A percentile compares a stretch with the other conserved stretches of the same genome.
These are phyloP conservation scores for Eugnorisma glareosa DNA, from an alignment of 2,888 invertebrate species.

Conservation along the genomic window DNA sequence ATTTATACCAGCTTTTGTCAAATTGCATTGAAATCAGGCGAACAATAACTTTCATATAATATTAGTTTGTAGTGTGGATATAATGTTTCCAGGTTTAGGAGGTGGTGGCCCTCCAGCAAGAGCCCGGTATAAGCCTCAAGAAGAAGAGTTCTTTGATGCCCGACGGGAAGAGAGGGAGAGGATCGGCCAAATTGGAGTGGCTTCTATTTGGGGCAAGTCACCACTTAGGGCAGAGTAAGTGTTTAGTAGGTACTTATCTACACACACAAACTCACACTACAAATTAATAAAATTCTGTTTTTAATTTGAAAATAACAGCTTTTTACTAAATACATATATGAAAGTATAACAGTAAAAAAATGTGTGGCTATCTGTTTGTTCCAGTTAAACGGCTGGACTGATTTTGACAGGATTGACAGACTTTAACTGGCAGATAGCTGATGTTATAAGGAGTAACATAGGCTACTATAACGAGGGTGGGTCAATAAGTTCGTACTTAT, in stretches of 20 bases:
- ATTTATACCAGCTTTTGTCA: not conserved
- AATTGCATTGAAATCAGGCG: not conserved
- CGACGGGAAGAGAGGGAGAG: slow-evolving; percentile 93
- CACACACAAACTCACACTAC: no score
- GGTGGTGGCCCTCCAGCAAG: slow-evolving; percentile 65
- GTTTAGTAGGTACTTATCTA: not conserved
- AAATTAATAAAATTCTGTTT: not conserved
- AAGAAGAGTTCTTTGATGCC: slow-evolving; percentile 93
- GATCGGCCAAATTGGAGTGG: slow-evolving; percentile 93
- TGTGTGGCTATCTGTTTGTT: not conserved
- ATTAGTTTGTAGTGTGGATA: not conserved
- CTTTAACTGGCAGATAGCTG: no score
- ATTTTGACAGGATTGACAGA: not conserved
- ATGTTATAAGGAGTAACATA: no score
- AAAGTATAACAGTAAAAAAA: not conserved
- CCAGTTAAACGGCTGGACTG: not conserved
- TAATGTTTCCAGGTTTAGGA: slow-evolving; percentile 73
- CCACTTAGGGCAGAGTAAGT: slow-evolving; percentile 92
- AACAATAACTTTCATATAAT: not conserved
- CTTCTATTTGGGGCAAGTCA: slow-evolving; percentile 94
- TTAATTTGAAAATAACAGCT: not conserved
- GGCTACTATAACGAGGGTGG: no score
- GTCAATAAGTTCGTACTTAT: no score
- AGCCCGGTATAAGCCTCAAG: slow-evolving; percentile 85
- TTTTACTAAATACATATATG: not conserved